Base-by-base conservation (phyloP, 2,888 invertebrate genomes). In the Papilio gigon region DNA sequence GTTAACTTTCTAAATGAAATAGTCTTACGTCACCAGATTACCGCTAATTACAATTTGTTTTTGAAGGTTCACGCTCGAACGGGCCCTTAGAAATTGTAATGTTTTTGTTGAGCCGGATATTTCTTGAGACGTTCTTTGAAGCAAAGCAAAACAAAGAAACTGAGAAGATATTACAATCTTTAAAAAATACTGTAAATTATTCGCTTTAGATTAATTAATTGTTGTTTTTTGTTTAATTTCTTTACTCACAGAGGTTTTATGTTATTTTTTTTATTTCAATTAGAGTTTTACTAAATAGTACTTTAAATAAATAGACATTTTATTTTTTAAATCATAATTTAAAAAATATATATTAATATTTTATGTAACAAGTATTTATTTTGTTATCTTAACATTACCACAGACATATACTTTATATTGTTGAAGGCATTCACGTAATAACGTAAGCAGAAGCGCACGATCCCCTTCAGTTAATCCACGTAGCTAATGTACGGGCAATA, bases 11-110 rank as follows among this genome's bases (percentile, higher is more conserved):
- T 53, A 47, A 42, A 44, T 37, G 63, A 9, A 56, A 27, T 37
- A 56, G 58, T 65, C 42, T 61, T 33, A 62, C 67, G 56, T 62
- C 62, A 62, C 53, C 42, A 44, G 33, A 61, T 67, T 40, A 62
- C 14, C 56, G 20, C 53, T 67, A 56, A 67, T 67, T 62, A 42
- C 60, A 67, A 33, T 56, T 67, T 44, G 67, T 63, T 68, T 68
- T 68, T 62, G n/a, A 63, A 68, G 35, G 42, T 63, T 68, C 56
- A 68, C 44, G 67, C 63, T 47, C 63, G 63, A 44, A 68, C n/a
- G 56, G 42, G 33, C 63, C 25, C 44, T 68, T 62, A 63, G 63
- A 62, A 56, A 44, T 68, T 30, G 25, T 56, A 56, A 33, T 33
- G 17, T 58, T 68, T 67, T 62, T 63, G 33, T 42, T 17, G 61